phyloP scores from a whole-genome alignment of 2,113 vertebrate genomes.

The Nettapus auritus region DNA sequence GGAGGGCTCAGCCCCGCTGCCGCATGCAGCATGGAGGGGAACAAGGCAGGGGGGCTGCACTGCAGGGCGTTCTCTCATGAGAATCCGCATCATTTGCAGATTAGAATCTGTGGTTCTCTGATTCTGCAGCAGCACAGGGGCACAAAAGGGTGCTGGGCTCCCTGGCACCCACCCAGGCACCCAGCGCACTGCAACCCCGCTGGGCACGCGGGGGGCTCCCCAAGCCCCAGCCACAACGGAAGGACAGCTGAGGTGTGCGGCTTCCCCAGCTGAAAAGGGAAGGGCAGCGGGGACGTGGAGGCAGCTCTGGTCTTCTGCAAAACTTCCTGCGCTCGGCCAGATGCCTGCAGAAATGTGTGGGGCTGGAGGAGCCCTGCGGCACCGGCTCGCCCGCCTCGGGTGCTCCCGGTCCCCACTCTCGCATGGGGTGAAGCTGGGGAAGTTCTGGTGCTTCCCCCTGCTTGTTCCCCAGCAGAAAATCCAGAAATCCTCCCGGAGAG shows the following conservation, averaged over 20 bases:
- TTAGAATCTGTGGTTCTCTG: not conserved
- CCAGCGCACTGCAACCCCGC: not conserved
- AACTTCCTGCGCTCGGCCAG: not conserved
- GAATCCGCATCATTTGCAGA: too few species aligned
- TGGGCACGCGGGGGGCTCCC: rapidly evolving
- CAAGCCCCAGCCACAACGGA: not conserved
- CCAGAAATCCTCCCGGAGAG: not conserved
- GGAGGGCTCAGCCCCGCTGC: not conserved
- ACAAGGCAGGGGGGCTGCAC: not conserved
- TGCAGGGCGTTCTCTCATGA: not conserved
- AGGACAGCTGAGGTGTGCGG: not conserved
- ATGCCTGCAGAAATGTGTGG: rapidly evolving
- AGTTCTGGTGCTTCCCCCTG: not conserved
- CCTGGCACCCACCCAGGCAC: not conserved
- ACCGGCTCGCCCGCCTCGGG: not conserved
- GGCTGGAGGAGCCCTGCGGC: not conserved
- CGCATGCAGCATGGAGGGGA: rapidly evolving
- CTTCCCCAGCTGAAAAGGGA: not conserved
- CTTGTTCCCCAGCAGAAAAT: not conserved
- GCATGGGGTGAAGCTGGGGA: rapidly evolving
- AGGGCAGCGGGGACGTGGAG: not conserved
- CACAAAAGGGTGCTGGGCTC: not conserved
- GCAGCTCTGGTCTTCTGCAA: not conserved
- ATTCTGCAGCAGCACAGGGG: not conserved
- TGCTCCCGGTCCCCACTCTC: not conserved